A percentile compares a stretch with the other conserved stretches of the same genome.
phyloP scores from a whole-genome alignment of 1,140 invertebrate species.

The Hypsibius dujardini region DNA sequence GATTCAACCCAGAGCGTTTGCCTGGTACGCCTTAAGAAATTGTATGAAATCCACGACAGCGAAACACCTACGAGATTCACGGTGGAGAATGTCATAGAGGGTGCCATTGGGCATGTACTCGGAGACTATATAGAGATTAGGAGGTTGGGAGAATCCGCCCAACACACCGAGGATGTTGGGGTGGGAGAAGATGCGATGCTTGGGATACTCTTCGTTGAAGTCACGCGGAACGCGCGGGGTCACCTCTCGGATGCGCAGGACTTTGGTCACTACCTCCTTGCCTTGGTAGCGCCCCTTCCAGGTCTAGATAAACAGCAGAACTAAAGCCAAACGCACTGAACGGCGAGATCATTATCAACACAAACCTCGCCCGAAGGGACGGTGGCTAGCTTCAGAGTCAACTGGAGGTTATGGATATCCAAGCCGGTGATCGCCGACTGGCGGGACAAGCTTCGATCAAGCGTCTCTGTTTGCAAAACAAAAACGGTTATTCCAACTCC shows the following conservation, averaged over 20 bases:
- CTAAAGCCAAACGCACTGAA: neutral
- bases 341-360: neutral
- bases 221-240: conserved; percentile 78
- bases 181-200: conserved; percentile 91
- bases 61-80: conserved; percentile 45
- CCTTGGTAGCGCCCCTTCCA: conserved; percentile 95
- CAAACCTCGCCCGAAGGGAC: conserved; percentile 63
- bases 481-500: conserved; percentile 21
- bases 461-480: conserved; percentile 35
- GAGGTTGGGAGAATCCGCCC: conserved; percentile 80
- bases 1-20: too few species aligned
- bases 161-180: conserved; percentile 92
- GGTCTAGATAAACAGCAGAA: conserved; percentile 35
- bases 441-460: conserved; percentile 83
- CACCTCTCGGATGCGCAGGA: conserved; percentile 66
- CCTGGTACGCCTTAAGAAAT: too few species aligned
- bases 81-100: conserved; percentile 75
- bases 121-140: conserved; percentile 74
- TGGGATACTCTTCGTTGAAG: conserved; percentile 96
- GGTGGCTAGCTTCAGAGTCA: conserved; percentile 63
- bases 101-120: conserved; percentile 92
- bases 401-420: conserved; percentile 70
- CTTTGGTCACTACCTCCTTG: conserved; percentile 91
- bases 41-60: conserved; percentile 13
- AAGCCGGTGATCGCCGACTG: conserved; percentile 63